These are phyloP conservation scores for Gobiocypris rarus DNA, from an alignment of 2,113 vertebrate species.

Conservation along the genomic window DNA sequence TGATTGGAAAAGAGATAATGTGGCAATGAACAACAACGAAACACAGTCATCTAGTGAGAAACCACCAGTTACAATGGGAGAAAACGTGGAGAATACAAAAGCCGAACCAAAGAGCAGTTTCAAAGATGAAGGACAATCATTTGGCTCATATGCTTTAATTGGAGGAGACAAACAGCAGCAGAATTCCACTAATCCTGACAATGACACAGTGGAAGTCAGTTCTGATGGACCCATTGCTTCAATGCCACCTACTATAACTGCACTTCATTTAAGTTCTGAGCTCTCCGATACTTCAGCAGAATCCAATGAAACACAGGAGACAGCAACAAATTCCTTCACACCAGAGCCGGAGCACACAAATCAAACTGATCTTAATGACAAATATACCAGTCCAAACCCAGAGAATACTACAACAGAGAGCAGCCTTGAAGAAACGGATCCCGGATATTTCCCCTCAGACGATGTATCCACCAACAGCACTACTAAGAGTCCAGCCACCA, in stretches of 20 bases:
- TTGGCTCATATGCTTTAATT: not conserved
- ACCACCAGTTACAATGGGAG: not conserved
- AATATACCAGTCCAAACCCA: not conserved
- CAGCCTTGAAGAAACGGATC: not conserved
- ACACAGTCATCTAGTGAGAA: not conserved
- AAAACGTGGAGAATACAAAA: not conserved
- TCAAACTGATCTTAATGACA: not conserved
- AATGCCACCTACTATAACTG: not conserved
- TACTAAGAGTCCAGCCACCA: not conserved
- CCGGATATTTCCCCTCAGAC: slow-evolving; percentile 22
- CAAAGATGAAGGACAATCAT: not conserved
- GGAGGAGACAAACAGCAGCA: not conserved
- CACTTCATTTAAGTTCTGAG: not conserved
- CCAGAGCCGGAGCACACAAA: not conserved
- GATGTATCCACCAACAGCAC: not conserved
- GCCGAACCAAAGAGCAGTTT: not conserved
- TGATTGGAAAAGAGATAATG: accelerated
- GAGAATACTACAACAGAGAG: not conserved
- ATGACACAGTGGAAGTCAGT: not conserved
- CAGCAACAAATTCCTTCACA: not conserved
- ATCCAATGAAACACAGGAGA: slow-evolving; percentile 1
- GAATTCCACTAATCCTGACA: not conserved
- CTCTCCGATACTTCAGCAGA: not conserved
- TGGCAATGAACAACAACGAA: not conserved
- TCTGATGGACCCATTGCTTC: not conserved